Base-by-base conservation (phyloP, 2,113 vertebrate genomes). In the Rhinopithecus roxellana region DNA sequence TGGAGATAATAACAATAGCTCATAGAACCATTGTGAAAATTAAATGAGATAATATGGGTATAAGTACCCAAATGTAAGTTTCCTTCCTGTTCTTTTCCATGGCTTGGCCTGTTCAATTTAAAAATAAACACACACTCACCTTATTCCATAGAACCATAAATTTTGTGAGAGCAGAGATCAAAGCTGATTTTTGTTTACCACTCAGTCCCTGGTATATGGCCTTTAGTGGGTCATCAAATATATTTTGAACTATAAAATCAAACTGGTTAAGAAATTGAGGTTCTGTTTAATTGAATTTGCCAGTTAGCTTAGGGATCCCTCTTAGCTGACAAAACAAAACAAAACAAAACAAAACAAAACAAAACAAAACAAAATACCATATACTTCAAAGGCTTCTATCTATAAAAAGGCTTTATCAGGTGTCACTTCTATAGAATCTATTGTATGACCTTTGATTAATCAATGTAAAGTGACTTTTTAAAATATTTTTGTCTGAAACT, bases 241-340 rank as follows among this genome's bases (percentile, higher is more conserved):
- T 52, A 50, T 70, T 38, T 80, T 82, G 80, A 87, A 90, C 78
- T 77, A 79, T 83, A 93, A 96, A 96, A 80, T 27, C 30, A 80
- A 50, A 83, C 61, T 93, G 67, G n/a, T 80, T 89, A 75, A 95
- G 86, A 81, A 89, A 20, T 12, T 89, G 25, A 83, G 17, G 23
- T 79, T 95, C 64, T 78, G 25, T 92, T 96, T 75, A 94, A 93
- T 7, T 89, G 25, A 94, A 95, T 94, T 94, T 92, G 55, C 25
- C 20, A 93, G 18, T 88, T 27, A 50, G 7, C 35, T 82, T 57
- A 78, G 27, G 59, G 38, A 64, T 86, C 18, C 48, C 50, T 92
- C 22, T 95, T 81, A 88, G 55, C 83, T 90, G 18, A 55, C 52
- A 20, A 55, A 50, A 50, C 12, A 13, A 55, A 84, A 77, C 43